Percentiles rank a stretch among this genome's conserved stretches.
These are phyloP conservation scores for Pavo muticus DNA, from an alignment of 2,113 vertebrate genomes.

Conservation along the genomic window DNA sequence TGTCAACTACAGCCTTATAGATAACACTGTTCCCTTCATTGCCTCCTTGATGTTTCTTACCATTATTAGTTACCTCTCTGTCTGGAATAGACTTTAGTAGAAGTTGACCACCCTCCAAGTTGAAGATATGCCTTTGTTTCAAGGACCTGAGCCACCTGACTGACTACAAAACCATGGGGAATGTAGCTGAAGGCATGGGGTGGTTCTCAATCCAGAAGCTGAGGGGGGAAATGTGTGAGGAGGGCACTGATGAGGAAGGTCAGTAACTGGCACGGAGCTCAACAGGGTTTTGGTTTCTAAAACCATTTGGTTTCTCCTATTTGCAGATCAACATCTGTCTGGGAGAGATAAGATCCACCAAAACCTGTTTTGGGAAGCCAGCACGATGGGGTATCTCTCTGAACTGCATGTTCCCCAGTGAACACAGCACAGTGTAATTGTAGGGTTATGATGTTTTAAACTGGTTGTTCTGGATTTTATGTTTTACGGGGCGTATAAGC, in stretches of 20 bases:
- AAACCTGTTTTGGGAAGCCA: background rate
- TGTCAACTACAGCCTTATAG: background rate
- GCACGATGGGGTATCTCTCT: background rate
- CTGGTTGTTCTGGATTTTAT: too few relatives aligned
- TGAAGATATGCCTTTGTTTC: background rate
- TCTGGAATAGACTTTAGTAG: background rate
- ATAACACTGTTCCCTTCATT: background rate
- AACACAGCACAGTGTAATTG: background rate
- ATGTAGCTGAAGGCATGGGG: background rate
- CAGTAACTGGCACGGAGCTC: background rate
- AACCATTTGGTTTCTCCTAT: background rate
- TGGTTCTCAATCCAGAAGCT: background rate
- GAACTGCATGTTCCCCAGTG: background rate
- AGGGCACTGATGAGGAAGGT: background rate
- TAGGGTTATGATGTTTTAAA: background rate
- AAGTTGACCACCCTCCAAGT: background rate
- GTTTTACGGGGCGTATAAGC: too few relatives aligned
- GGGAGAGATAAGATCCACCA: background rate
- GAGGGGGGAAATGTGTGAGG: accelerated
- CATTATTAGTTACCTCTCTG: background rate
- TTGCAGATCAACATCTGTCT: background rate
- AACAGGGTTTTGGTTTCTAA: background rate
- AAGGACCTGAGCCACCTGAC: background rate
- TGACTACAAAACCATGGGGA: background rate
- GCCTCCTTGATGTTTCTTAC: background rate